Evolutionary conservation across 2,888 invertebrate species (phyloP).

Genomic region (Ophraella communa): DNA sequence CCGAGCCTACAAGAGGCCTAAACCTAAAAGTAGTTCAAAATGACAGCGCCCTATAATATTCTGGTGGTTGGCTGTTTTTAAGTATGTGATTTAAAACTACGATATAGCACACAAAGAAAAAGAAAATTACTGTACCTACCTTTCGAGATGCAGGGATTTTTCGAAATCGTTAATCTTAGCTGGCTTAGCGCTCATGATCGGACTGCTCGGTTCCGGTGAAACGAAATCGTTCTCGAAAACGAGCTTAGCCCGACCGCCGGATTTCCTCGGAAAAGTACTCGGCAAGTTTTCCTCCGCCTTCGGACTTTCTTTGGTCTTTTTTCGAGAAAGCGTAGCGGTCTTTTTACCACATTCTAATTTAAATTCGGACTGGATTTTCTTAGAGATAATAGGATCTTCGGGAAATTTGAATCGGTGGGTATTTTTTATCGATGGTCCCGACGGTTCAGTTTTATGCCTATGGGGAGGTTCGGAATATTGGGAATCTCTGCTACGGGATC

Average conservation of each 20-base stretch:
- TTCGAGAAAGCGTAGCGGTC: slow-evolving; percentile 46
- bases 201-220: slow-evolving; percentile 49
- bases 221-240: slow-evolving; percentile 77
- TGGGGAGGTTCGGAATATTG: slow-evolving; percentile 55
- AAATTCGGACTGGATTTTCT: slow-evolving; percentile 41
- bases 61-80: too few relatives aligned
- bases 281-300: slow-evolving; percentile 49
- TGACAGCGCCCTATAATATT: too few relatives aligned
- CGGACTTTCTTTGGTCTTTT: slow-evolving; percentile 53
- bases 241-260: slow-evolving; percentile 42
- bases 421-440: slow-evolving; percentile 42
- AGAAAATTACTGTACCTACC: not conserved
- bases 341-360: slow-evolving; percentile 51
- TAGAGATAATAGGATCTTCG: slow-evolving; percentile 34
- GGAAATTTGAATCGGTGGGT: slow-evolving; percentile 62
- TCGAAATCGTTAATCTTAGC: slow-evolving; percentile 53
- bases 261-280: slow-evolving; percentile 55
- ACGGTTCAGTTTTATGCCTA: slow-evolving; percentile 55
- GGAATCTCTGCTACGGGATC: slow-evolving; percentile 60
- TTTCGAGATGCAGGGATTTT: slow-evolving; percentile 40
- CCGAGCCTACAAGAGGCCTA: too few relatives aligned
- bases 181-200: slow-evolving; percentile 35
- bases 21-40: too few relatives aligned
- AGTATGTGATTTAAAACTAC: too few relatives aligned
- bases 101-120: too few relatives aligned